Evolutionary conservation across 1,140 invertebrate species (phyloP).

Genomic region (Hypsibius dujardini): DNA sequence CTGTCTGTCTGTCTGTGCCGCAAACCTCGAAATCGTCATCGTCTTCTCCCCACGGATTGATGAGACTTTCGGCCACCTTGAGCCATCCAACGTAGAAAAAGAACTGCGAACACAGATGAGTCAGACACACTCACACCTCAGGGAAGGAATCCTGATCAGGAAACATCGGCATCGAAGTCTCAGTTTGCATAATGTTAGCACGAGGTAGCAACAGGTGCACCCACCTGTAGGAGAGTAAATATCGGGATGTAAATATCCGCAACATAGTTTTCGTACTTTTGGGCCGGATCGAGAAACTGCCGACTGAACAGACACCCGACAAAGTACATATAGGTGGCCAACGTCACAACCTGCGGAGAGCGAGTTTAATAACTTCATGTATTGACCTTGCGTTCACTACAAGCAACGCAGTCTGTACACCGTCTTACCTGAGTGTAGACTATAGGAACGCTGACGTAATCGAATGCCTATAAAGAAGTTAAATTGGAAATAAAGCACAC

Average conservation of each 20-base stretch:
- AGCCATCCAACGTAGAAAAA: constrained; percentile 92
- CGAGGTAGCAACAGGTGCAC: constrained; percentile 21
- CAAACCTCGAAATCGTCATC: constrained; percentile 73
- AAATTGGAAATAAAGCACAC: background rate
- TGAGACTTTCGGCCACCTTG: constrained; percentile 75
- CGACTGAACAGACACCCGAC: constrained; percentile 43
- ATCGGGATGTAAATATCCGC: constrained; percentile 61
- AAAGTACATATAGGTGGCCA: constrained; percentile 77
- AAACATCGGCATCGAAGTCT: too few relatives aligned
- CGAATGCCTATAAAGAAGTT: background rate
- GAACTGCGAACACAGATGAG: constrained; percentile 44
- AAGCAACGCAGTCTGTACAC: too few relatives aligned
- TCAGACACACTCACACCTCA: too few relatives aligned
- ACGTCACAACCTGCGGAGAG: constrained; percentile 60
- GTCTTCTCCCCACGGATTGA: constrained; percentile 81
- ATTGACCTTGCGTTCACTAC: too few relatives aligned
- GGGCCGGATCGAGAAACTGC: constrained; percentile 48
- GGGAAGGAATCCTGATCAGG: constrained; percentile 24
- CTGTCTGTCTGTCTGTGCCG: background rate
- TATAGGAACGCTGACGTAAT: constrained; percentile 12
- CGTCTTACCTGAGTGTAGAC: constrained; percentile 14
- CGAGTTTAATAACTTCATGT: background rate
- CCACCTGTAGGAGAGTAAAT: constrained; percentile 55
- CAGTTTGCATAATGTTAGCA: too few relatives aligned
- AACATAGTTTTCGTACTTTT: constrained; percentile 41